Base-by-base conservation (phyloP, 2,888 invertebrate genomes). In the Pyrgus malvae region DNA sequence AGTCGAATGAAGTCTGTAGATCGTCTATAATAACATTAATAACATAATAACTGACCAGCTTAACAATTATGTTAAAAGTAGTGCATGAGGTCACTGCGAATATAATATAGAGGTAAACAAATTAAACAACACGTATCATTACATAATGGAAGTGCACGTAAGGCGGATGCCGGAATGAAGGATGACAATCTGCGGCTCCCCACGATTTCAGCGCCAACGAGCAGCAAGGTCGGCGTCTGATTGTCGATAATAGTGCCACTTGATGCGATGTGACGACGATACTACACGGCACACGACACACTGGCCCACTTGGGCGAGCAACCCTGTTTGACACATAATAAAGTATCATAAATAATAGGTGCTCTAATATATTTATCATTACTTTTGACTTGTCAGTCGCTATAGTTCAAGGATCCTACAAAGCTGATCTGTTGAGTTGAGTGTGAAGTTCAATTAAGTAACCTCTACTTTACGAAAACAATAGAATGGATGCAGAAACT, bases 131-230 rank as follows among this genome's bases (percentile, higher is more conserved):
- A 37, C 4, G 44, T 53, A 45, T 45, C 38, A 77, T 83, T 80
- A 80, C 78, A 66, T 83, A 84, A 84, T 82, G 76, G 75, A 78
- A 81, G 76, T 82, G 83, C 83, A 83, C 64, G 64, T 80, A 80
- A 83, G 81, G 80, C 83, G 87, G 87, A 87, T 86, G 85, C 77
- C 78, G 75, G 80, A 76, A 78, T 82, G 82, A 78, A 87, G 80
- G 80, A 84, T 80, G 83, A 73, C 83, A 85, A 86, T 85, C 85
- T 83, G 81, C 76, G 74, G 69, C 81, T 83, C 88, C 88, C 90
- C 83, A 83, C 88, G 83, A 83, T 82, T 81, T 80, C 74, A 69
- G 77, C 79, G 75, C 76, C 86, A 89, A 89, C 84, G 78, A 88
- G 88, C 83, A 67, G 74, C 88, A 89, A 89, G 89, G 90, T 86